Conservation (phyloP, 1,140 invertebrate genomes). For the Zaprionus gabonicus region DNA sequence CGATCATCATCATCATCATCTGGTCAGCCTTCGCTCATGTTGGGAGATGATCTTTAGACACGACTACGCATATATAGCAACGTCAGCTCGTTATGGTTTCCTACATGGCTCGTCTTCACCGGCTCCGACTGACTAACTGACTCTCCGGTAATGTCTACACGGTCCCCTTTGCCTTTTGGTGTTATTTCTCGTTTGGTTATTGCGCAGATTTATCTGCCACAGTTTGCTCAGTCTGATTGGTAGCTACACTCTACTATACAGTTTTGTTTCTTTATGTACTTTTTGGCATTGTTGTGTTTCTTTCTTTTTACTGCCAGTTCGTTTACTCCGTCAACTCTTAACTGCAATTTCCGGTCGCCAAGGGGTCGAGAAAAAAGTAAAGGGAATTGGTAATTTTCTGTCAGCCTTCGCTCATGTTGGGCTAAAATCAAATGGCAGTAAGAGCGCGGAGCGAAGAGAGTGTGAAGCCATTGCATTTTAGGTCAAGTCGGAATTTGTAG, state of each 20-base stretch:
- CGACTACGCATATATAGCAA: slow-evolving; percentile 36
- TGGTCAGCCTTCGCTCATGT: slow-evolving; percentile 58
- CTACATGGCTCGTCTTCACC: slow-evolving; percentile 35
- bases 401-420: no score
- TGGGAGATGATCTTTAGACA: slow-evolving; percentile 51
- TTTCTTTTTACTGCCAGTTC: slow-evolving; percentile 8
- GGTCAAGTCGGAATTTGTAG: slow-evolving; percentile 4
- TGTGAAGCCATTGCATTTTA: slow-evolving; percentile 33
- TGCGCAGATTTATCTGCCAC: slow-evolving; percentile 54
- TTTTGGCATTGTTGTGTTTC: slow-evolving; percentile 9
- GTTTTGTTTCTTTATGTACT: slow-evolving; percentile 10
- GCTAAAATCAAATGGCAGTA: slow-evolving; percentile 16
- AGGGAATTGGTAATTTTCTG: slow-evolving; percentile 28
- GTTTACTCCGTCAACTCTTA: slow-evolving; percentile 26
- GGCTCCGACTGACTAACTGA: background rate
- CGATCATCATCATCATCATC: slow-evolving; percentile 24
- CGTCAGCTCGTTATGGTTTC: slow-evolving; percentile 72
- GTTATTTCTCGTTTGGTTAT: slow-evolving; percentile 63
- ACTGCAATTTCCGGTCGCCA: slow-evolving; percentile 43
- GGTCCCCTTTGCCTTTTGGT: slow-evolving; percentile 46
- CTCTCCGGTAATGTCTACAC: slow-evolving; percentile 30
- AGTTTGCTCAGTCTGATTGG: slow-evolving; percentile 55
- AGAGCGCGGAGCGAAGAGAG: background rate
- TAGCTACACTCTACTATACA: slow-evolving; percentile 11
- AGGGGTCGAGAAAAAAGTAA: slow-evolving; percentile 10